Base-by-base conservation (phyloP, 2,113 vertebrate species). In the Clarias batrachus region DNA sequence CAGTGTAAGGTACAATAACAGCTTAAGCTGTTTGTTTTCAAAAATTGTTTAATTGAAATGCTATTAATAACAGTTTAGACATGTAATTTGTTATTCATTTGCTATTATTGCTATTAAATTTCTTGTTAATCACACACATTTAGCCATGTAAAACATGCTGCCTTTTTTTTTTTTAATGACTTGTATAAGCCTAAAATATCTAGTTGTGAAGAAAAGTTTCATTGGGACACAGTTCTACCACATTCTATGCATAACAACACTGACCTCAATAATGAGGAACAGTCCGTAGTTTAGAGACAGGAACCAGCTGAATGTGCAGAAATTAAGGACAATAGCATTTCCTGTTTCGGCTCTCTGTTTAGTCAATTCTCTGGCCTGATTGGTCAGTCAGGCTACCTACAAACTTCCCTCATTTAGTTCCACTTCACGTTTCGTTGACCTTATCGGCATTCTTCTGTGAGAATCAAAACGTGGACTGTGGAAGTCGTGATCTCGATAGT, bases 291-390 rank as follows among this genome's bases (percentile, higher is more conserved):
- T 9, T 62, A 65, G 41, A 77, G n/a, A 63, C 27, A 82, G 86
- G 86, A 86, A 84, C 80, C 60, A 12, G 74, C 52, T 12, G 60
- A 57, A 73, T 82, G 21, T 52, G 60, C 30, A 73, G 21, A 81
- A 77, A 48, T n/a, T 13, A 10, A 41, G 23, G 41, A 88, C 65
- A 71, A 79, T 80, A 85, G 33, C 16, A 73, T 81, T 90, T 90
- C 89, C 79, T 85, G 76, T 86, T 86, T 65, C 71, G 23, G 3
- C 63, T 62, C 25, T 30, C n/a, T 78, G 68, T 88, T 81, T 4
- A 33, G 48, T 83, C 33, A 84, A 25, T 37, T 73, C 70, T 56
- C 52, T 84, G 33, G 10, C 16, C 30, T 11, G 63, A 76, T 78
- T 41, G 21, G 9, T 68, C 73, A 78, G 27, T 81, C 7, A 14